Evolutionary conservation across 92 coral and sea anemone species (phyloP), one percentile per base, ranked within the genome.

Genomic region (Phenganax marumi): DNA sequence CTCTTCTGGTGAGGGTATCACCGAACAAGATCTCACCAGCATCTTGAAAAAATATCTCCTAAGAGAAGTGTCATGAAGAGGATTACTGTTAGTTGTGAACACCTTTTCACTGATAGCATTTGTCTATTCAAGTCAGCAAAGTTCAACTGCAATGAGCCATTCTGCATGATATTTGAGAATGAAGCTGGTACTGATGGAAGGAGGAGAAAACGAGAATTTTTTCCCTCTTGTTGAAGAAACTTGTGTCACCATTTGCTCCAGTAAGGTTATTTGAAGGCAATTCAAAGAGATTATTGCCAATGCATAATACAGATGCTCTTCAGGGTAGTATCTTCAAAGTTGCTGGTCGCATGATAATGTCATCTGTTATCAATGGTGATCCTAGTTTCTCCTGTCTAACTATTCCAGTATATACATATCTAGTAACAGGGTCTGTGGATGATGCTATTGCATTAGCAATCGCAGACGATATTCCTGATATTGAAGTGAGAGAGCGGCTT

Each of bases 271-370:
- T 88, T 56, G 91, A 88, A 68, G 86, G 88, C 16, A 7, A 58
- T 50, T 70, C 73, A 22, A 54, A 50, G n/a, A 33, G 75, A 22
- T 55, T 85, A n/a, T 55, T 70, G n/a, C 88, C 91, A 80, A 75
- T 88, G 79, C 86, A 88, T 73, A 88, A 88, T 70, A 88, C 86
- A 47, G 91, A 84, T 80, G 88, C 91, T 25, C 71, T 84, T 6
- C 73, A 88, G 68, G 85, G 80, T 7, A 61, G 84, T 53, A 18
- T 88, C 58, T 88, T 84, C 85, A 88, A 84, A 63, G 86, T 85
- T 7, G 88, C 83, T 57, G 91, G 88, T 12, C 52, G 85, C 50
- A 88, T 88, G 87, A 80, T 88, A 22, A 72, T 85, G 18, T 26
- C 82, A 10, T 64, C 81, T 21, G 79, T 81, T 33, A 50, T 88